Evolutionary conservation across 2,113 vertebrate species (phyloP), one percentile per base, ranked within the genome.

Genomic region (Pachypanchax playfairii): DNA sequence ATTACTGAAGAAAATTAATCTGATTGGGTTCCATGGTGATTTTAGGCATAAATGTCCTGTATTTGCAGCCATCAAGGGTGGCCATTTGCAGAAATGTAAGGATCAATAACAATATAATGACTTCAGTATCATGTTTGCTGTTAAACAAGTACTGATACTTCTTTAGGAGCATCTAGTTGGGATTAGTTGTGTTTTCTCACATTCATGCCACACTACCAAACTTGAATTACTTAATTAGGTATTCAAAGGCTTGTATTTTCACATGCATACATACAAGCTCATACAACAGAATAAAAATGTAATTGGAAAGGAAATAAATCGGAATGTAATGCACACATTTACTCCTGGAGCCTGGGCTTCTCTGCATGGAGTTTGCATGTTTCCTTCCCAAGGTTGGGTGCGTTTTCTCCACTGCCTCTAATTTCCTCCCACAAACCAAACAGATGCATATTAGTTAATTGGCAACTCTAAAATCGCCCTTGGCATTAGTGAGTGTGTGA

Each of bases 51-150:
- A n/a, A n/a, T n/a, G n/a, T n/a, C n/a, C n/a, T n/a, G n/a, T n/a
- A n/a, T n/a, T n/a, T n/a, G n/a, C n/a, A 56, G 67, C 81, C 71
- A 71, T 89, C 87, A 77, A 59, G 57, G 65, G 68, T 73, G 65
- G 56, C 73, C 77, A 76, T 85, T 87, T 85, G 77, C 77, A 66
- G 67, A 78, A 82, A 62, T 47, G 7, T 62, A 50, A 71, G 69
- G 79, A 87, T 91, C 88, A 79, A 84, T 88, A 83, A 70, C 65
- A 83, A 73, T 82, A 81, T 87, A 86, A 87, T 81, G 81, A 79
- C 66, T 76, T 77, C 21, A 17, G 50, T 72, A 71, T 77, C 74
- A 68, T 82, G 76, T 76, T 78, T 60, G 56, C 50, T 42, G 55
- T 75, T 65, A 77, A 71, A 67, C 51, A 25, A 73, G 64, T 55